Base-by-base conservation (phyloP, 1,140 invertebrate species). In the Phocides pigmalion region DNA sequence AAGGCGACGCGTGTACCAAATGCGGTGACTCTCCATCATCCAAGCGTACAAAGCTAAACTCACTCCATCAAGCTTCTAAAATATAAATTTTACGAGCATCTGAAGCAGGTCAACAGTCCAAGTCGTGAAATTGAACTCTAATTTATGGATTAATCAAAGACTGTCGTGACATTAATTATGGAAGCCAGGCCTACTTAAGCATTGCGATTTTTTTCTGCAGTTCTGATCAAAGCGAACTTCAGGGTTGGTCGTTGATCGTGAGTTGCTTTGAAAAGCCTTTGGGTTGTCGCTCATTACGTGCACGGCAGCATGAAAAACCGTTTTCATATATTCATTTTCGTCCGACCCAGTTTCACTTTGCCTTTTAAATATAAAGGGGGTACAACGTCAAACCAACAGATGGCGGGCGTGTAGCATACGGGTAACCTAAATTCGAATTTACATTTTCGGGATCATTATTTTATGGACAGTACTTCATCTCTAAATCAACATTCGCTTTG, bases 361-460 rank as follows among this genome's bases (percentile, higher is more conserved):
- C 20, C 53, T 56, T 56, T 56, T 56, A 56, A 44, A 54, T 54
- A 19, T 54, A 54, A 54, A 50, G 37, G 37, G 53, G 39, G 39
- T 44, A 42, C 19, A 14, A 39, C 39, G 39, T 42, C 37, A 56
- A 15, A 20, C 22, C 37, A 28, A 6, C 53, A 56, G 37, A 56
- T 56, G 53, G 53, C 19, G 37, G 53, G 53, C 53, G 51, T 19
- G 41, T 22, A 41, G 51, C 51, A 54, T 39, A 54, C 53, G 53
- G 14, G 53, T 56, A 56, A 56, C 39, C 53, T 42, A 56, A 58
- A 58, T 58, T 58, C 39, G 53, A 58, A 58, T 58, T 58, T 58
- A 58, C 53, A 58, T 58, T 58, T 58, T 56, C 22, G 41, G 39
- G 39, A 20, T 58, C 53, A 58, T 58, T 58, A 58, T 58, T 28